phyloP scores from a whole-genome alignment of 2,888 invertebrate genomes.

The Ceriagrion tenellum region DNA sequence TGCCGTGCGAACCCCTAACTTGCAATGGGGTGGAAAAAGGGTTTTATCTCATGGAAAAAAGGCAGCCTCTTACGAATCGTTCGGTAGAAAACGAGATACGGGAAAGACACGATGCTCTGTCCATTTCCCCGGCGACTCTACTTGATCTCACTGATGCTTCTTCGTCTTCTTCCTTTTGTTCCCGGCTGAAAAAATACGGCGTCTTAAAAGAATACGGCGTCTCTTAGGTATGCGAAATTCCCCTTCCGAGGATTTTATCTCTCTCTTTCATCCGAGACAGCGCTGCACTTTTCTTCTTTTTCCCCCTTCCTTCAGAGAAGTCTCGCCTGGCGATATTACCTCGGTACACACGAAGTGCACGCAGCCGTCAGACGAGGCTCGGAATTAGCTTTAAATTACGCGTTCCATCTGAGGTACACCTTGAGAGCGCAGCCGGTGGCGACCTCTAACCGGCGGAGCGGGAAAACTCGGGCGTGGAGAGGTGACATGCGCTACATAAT shows the following conservation, averaged over 20 bases:
- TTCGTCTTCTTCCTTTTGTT: background rate
- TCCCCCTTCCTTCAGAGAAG: background rate
- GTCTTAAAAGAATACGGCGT: constrained; percentile 21
- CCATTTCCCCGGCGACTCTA: background rate
- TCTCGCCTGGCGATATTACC: background rate
- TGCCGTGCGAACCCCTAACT: background rate
- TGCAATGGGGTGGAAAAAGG: background rate
- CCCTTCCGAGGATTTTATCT: background rate
- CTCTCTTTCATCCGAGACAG: background rate
- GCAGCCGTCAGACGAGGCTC: background rate
- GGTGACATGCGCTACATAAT: background rate
- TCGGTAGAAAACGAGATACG: background rate
- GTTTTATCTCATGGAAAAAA: background rate
- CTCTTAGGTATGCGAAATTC: constrained; percentile 26
- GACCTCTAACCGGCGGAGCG: background rate
- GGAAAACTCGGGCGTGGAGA: background rate
- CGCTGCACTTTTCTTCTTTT: background rate
- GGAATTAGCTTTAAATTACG: constrained; percentile 26
- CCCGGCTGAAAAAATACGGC: constrained; percentile 1
- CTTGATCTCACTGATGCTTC: background rate
- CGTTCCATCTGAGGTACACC: background rate
- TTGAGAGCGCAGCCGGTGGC: background rate
- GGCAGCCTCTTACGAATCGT: background rate
- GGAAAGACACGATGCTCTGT: background rate
- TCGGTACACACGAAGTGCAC: background rate